Base-by-base conservation (phyloP, 2,888 invertebrate genomes). In the Steinernema hermaphroditum region DNA sequence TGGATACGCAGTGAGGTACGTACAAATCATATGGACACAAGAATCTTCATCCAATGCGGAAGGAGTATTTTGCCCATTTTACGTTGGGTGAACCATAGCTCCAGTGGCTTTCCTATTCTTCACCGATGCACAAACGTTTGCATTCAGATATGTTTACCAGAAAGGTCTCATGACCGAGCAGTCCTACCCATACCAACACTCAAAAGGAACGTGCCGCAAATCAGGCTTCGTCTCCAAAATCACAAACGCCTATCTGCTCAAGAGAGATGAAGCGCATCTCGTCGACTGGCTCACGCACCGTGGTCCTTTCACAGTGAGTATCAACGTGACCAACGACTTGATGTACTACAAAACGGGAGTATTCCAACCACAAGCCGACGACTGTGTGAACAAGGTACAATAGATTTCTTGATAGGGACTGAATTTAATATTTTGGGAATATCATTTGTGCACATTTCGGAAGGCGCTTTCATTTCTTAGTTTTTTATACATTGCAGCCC, bases 171-270 rank as follows among this genome's bases (percentile, higher is more conserved):
- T 94, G 87, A 93, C 93, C 0, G 94, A 95, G 88, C 90, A 90
- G 73, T 89, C 91, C 0, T 96, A 96, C 87, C 93, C 94, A 0
- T 96, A 96, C 87, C 96, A 91, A 1, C 82, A 81, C 37, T 76
- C 83, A 49, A 85, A 86, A 54, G 83, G 84, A 73, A 49, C 70
- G 6, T 85, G 85, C 72, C 49, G 57, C 0, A 74, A 83, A 24
- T 71, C 75, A 12, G 76, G 73, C 22, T 54, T 24, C 54, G 75
- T 78, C 16, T 85, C 85, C 29, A 86, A 80, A 70, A 82, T 85
- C 74, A 54, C 78, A 77, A 74, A 75, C 22, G 85, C 85, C n/a
- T 84, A 85, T 70, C 83, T 78, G 79, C 74, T 85, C 37, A 80
- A 86, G 71, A 85, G 79, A 8, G 82, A 83, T 44, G 85, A 85